A percentile compares a stretch with the other conserved stretches of the same genome.
Evolutionary conservation across 1,140 invertebrate genomes (phyloP).

Genomic region (Wiebesia pumilae): DNA sequence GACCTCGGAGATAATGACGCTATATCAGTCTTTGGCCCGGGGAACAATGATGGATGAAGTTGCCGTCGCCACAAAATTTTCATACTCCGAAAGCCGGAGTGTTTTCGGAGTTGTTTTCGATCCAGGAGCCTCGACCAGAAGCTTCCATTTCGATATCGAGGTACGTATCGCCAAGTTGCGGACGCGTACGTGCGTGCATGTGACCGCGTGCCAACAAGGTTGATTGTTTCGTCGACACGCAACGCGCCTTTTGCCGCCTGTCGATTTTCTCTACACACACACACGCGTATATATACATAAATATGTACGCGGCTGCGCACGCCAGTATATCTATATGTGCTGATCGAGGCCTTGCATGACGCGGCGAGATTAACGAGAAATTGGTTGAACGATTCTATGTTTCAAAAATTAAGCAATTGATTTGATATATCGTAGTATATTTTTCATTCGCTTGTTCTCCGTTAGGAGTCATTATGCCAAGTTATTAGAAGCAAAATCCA

Average conservation of each 20-base stretch:
- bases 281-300: no score
- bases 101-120: constrained; percentile 25
- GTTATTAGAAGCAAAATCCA: background rate
- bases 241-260: constrained; percentile 52
- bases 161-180: constrained; percentile 4
- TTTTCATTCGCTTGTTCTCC: background rate
- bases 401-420: constrained; percentile 52
- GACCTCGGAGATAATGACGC: constrained; percentile 73
- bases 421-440: constrained; percentile 35
- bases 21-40: constrained; percentile 70
- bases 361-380: constrained; percentile 41
- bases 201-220: constrained; percentile 54
- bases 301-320: no score
- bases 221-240: constrained; percentile 68
- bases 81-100: constrained; percentile 59
- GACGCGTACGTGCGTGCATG: constrained; percentile 26
- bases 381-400: constrained; percentile 43
- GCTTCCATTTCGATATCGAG: constrained; percentile 14
- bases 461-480: background rate
- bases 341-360: constrained; percentile 35
- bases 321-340: background rate
- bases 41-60: constrained; percentile 75
- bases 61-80: constrained; percentile 60
- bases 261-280: constrained; percentile 30
- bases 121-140: constrained; percentile 34